Evolutionary conservation across 2,888 invertebrate species (phyloP).

Genomic region (Liodrosophila aerea): DNA sequence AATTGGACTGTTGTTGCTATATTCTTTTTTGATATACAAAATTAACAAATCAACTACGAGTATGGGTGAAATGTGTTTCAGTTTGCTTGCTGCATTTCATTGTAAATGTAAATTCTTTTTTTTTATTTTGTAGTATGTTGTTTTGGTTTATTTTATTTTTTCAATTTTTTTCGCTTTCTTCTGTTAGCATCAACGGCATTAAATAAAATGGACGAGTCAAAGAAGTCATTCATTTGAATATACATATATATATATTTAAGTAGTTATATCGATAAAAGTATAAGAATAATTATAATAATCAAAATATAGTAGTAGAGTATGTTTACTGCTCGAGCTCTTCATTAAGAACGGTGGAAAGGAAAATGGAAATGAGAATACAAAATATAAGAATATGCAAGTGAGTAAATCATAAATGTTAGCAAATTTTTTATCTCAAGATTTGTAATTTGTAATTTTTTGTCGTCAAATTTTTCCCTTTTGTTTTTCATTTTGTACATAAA

Average conservation of each 20-base stretch:
- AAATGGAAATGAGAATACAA: constrained; percentile 28
- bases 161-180: constrained; percentile 67
- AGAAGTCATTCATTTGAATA: constrained; percentile 81
- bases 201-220: constrained; percentile 83
- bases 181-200: constrained; percentile 80
- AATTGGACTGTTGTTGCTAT: constrained; percentile 11
- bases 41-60: constrained; percentile 23
- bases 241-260: constrained; percentile 54
- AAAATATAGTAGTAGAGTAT: constrained; percentile 58
- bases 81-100: constrained; percentile 56
- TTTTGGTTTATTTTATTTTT: constrained; percentile 34
- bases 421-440: constrained; percentile 14
- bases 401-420: constrained; percentile 16
- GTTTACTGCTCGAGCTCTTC: constrained; percentile 35
- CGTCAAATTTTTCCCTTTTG: neutral
- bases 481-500: neutral
- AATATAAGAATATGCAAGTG: constrained; percentile 33
- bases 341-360: constrained; percentile 24
- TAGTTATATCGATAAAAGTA: constrained; percentile 52
- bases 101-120: constrained; percentile 42
- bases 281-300: constrained; percentile 46
- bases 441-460: too few relatives aligned
- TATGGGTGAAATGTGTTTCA: constrained; percentile 39
- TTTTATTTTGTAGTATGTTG: constrained; percentile 43
- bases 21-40: constrained; percentile 24